Conservation (phyloP, 2,797 vertebrate genomes). For the Poeciliopsis paucimaculata region DNA sequence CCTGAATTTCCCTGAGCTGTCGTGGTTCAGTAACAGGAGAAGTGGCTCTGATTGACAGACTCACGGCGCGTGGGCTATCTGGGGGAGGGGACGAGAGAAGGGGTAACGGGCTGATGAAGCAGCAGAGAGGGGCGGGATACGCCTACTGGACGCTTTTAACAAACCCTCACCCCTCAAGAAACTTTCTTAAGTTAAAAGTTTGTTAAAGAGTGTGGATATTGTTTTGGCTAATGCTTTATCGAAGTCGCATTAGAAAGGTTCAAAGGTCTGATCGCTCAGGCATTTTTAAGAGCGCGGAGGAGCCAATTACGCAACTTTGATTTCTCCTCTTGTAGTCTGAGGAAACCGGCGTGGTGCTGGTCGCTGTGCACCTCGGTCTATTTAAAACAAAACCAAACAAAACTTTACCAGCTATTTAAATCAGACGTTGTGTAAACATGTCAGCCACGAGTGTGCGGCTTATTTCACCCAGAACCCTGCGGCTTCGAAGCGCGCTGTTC, state of each 20-base stretch:
- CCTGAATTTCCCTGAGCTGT: neutral
- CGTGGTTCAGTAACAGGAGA: slow-evolving; percentile 55
- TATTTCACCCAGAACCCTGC: slow-evolving; percentile 47
- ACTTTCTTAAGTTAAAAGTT: neutral
- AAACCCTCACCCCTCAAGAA: slow-evolving; percentile 32
- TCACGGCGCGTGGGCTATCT: slow-evolving; percentile 44
- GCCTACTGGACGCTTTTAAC: slow-evolving; percentile 11
- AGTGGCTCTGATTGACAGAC: slow-evolving; percentile 37
- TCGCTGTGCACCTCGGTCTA: slow-evolving; percentile 3
- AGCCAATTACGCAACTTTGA: slow-evolving; percentile 32
- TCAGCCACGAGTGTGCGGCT: slow-evolving; percentile 59
- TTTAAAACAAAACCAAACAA: neutral
- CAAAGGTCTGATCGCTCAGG: slow-evolving; percentile 64
- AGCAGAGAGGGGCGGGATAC: slow-evolving; percentile 39
- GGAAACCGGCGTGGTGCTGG: slow-evolving; percentile 5
- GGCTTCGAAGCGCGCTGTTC: slow-evolving; percentile 45
- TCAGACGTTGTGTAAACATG: slow-evolving; percentile 31
- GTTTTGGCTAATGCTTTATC: neutral
- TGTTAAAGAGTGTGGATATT: neutral
- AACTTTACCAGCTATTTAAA: neutral
- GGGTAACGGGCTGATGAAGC: neutral
- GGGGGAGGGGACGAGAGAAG: neutral
- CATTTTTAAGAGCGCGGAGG: slow-evolving; percentile 20
- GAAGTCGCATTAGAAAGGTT: slow-evolving; percentile 6
- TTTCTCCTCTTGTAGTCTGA: neutral